Conservation (phyloP, 2,888 invertebrate genomes). For the Electrophaes corylata region DNA sequence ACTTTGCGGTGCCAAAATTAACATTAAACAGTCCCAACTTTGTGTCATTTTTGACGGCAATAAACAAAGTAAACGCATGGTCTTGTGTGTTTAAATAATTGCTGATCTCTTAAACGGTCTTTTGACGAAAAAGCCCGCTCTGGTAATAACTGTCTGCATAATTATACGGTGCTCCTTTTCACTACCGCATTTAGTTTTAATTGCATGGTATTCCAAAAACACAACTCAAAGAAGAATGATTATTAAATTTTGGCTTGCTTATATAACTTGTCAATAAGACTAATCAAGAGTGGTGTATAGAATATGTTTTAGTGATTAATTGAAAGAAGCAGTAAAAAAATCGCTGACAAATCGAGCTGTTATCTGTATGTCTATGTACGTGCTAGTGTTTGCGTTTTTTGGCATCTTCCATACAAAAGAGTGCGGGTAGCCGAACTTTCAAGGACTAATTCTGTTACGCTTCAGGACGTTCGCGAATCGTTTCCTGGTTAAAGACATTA, state of each 20-base stretch:
- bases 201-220: slow-evolving; percentile 36
- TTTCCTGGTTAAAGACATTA: slow-evolving; percentile 42
- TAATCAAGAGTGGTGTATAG: slow-evolving; percentile 59
- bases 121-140: slow-evolving; percentile 42
- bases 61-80: slow-evolving; percentile 68
- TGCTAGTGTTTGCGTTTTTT: slow-evolving; percentile 58
- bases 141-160: slow-evolving; percentile 43
- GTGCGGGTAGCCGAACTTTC: slow-evolving; percentile 74
- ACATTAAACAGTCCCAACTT: slow-evolving; percentile 67
- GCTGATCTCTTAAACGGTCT: slow-evolving; percentile 50
- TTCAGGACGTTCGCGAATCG: slow-evolving; percentile 62
- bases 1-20: slow-evolving; percentile 69
- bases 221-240: slow-evolving; percentile 32
- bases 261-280: slow-evolving; percentile 55
- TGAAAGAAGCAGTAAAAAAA: slow-evolving; percentile 64
- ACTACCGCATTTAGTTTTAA: slow-evolving; percentile 41
- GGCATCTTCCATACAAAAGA: slow-evolving; percentile 63
- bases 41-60: slow-evolving; percentile 64
- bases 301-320: slow-evolving; percentile 66
- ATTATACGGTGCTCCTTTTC: slow-evolving; percentile 37
- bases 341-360: slow-evolving; percentile 72
- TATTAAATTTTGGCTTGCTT: slow-evolving; percentile 39
- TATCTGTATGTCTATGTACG: slow-evolving; percentile 61
- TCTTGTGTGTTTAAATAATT: slow-evolving; percentile 66
- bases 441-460: slow-evolving; percentile 70